These are phyloP conservation scores for Galago senegalensis DNA, from an alignment of 2,797 vertebrate genomes.

Conservation along the genomic window DNA sequence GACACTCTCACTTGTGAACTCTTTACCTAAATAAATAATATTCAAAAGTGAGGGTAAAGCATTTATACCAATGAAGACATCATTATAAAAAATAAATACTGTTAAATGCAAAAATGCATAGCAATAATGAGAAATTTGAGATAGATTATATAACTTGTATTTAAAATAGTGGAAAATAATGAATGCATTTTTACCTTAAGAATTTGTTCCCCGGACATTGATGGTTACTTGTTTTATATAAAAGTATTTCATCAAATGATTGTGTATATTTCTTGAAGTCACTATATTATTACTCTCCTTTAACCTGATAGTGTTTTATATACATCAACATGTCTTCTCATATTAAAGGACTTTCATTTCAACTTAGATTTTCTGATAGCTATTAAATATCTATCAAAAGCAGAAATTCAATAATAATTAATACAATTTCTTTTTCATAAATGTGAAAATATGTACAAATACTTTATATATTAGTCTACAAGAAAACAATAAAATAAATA, in stretches of 20 bases:
- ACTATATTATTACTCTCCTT: background rate
- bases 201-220: background rate
- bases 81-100: background rate
- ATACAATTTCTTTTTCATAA: background rate
- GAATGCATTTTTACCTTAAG: background rate
- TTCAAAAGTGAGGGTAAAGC: background rate
- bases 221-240: background rate
- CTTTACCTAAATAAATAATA: background rate
- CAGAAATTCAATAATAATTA: background rate
- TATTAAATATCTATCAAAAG: conserved; percentile 10
- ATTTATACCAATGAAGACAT: background rate
- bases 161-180: background rate
- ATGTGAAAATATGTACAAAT: background rate
- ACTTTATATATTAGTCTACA: background rate
- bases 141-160: background rate
- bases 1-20: background rate
- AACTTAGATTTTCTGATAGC: background rate
- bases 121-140: background rate
- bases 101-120: background rate
- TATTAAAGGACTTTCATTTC: conserved; percentile 16
- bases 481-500: background rate
- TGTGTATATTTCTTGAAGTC: background rate
- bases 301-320: background rate
- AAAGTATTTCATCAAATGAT: background rate
- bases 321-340: background rate